Base-by-base conservation (phyloP, 2,113 vertebrate species). In the Phainopepla nitens region DNA sequence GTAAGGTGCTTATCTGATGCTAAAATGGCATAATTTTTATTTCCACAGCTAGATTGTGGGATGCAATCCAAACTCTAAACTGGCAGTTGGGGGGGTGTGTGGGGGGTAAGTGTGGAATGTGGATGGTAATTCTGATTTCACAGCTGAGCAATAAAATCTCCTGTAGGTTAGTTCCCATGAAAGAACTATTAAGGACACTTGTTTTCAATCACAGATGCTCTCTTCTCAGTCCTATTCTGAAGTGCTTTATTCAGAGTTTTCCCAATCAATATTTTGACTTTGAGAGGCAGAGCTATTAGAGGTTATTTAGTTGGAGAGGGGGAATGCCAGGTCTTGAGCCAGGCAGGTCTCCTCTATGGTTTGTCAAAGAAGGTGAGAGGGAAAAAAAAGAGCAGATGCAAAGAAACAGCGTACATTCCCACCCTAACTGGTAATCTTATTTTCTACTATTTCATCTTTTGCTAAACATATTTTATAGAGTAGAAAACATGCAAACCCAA, bases 211-310 rank as follows among this genome's bases (percentile, higher is more conserved):
- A 96, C 75, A 90, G 75, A 96, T 86, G 92, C 82, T 91, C 82
- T 96, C 85, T 83, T 69, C 71, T 93, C 91, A 90, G 81, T 85
- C 82, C 87, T 95, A 33, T 88, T 91, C 71, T 91, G 92, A 96
- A 97, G 93, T 75, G 92, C 54, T 95, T 91, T 90, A 94, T 96
- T 96, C 92, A 96, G 91, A 94, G 71, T 96, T 96, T 91, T 75
- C 82, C 51, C 91, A 97, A 93, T 97, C 95, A 97, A 96, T 97
- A 96, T 95, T 96, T 96, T 94, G 94, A 96, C 91, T 96, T 94
- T 95, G 90, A 96, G 91, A 96, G 84, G 90, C 89, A 96, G 78
- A 91, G 66, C 82, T 96, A 96, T 97, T 95, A 96, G 84, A 91
- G 73, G 82, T 88, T 95, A 83, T 94, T 96, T 90, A 96, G 62